These are phyloP conservation scores for Oplegnathus fasciatus DNA, from an alignment of 2,113 vertebrate genomes.

Conservation along the genomic window DNA sequence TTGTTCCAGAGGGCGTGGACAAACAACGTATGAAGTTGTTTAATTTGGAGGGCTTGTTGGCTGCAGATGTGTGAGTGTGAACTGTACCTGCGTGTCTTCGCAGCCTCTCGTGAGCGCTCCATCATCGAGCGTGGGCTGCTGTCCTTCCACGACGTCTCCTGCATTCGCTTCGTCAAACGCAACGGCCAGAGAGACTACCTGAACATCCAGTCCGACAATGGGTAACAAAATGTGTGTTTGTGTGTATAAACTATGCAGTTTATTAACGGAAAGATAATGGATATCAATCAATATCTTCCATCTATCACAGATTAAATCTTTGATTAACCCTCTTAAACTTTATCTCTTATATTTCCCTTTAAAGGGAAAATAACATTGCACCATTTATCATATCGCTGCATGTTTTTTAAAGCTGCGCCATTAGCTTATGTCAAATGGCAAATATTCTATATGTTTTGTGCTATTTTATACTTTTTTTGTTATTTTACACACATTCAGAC, in stretches of 20 bases:
- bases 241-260: background rate
- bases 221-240: constrained; percentile 43
- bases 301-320: background rate
- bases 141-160: constrained; percentile 71
- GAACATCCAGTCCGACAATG: constrained; percentile 73
- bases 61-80: background rate
- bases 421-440: background rate
- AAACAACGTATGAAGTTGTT: too few species aligned
- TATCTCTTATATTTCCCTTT: background rate
- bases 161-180: constrained; percentile 66
- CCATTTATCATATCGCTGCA: background rate
- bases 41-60: too few species aligned
- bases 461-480: background rate
- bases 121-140: constrained; percentile 73
- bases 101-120: constrained; percentile 76
- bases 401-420: background rate
- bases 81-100: background rate
- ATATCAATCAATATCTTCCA: too few species aligned
- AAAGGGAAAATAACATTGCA: background rate
- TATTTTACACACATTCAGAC: background rate
- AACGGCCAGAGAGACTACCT: constrained; percentile 70
- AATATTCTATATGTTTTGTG: background rate
- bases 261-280: too few species aligned
- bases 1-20: too few species aligned
- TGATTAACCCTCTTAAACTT: background rate